Percentiles rank a stretch among this genome's conserved stretches.
Conservation (phyloP, 1,140 invertebrate species). For the Drosophila bocqueti region DNA sequence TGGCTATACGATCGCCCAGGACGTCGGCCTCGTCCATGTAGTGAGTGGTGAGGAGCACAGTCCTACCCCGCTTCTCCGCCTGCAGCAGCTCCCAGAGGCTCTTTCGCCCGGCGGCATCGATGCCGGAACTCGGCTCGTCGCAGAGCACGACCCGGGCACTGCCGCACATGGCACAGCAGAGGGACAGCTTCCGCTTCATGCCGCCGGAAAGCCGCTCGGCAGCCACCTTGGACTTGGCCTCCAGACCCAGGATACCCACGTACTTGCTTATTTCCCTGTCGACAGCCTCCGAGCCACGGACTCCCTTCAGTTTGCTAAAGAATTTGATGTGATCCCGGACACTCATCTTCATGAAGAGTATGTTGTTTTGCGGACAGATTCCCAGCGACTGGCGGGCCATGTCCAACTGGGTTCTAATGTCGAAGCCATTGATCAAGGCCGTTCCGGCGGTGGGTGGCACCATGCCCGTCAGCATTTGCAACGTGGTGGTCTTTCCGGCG, state of each 20-base stretch:
- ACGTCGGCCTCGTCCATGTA: slow-evolving; percentile 99
- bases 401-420: slow-evolving; percentile 87
- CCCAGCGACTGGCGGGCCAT: slow-evolving; percentile 90
- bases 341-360: slow-evolving; percentile 96
- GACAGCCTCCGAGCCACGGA: slow-evolving; percentile 86
- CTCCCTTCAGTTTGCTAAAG: slow-evolving; percentile 91
- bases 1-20: slow-evolving; percentile 89
- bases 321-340: slow-evolving; percentile 96
- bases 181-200: slow-evolving; percentile 92
- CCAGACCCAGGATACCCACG: slow-evolving; percentile 88
- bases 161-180: slow-evolving; percentile 91
- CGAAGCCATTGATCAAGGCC: slow-evolving; percentile 89
- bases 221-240: slow-evolving; percentile 86
- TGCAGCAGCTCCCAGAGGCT: slow-evolving; percentile 94
- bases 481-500: slow-evolving; percentile 90
- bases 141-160: slow-evolving; percentile 90
- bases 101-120: slow-evolving; percentile 96
- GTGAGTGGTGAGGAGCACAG: slow-evolving; percentile 97
- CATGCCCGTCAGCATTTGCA: slow-evolving; percentile 93
- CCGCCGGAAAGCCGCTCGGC: slow-evolving; percentile 91
- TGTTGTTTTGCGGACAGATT: slow-evolving; percentile 97
- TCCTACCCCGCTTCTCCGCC: slow-evolving; percentile 87
- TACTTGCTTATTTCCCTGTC: slow-evolving; percentile 87
- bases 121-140: slow-evolving; percentile 97
- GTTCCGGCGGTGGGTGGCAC: slow-evolving; percentile 89